These are phyloP conservation scores for Babyrousa celebensis DNA, from an alignment of 2,797 vertebrate species.

Conservation along the genomic window DNA sequence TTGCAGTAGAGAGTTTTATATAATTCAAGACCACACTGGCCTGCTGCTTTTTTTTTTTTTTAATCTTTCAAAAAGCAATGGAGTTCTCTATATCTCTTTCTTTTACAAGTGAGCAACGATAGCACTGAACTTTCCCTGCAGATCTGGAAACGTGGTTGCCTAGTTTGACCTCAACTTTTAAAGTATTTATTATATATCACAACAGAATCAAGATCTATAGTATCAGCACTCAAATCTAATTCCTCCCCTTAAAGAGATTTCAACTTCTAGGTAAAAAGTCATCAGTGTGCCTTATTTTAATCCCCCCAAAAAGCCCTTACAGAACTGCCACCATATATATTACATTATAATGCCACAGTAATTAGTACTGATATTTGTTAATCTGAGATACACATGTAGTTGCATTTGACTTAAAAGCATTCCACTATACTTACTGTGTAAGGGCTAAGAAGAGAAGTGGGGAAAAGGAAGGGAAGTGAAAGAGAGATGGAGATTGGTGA, in stretches of 20 bases:
- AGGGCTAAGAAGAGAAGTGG: neutral
- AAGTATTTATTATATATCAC: conserved; percentile 60
- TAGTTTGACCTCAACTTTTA: conserved; percentile 23
- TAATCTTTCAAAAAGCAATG: conserved; percentile 41
- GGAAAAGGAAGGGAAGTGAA: neutral
- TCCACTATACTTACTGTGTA: neutral
- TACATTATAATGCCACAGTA: neutral
- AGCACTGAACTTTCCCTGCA: conserved; percentile 32
- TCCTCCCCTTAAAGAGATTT: neutral
- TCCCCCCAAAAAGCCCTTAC: conserved; percentile 17
- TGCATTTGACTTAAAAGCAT: conserved; percentile 30
- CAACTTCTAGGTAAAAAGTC: conserved; percentile 5
- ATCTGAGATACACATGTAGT: neutral
- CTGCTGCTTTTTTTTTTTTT: neutral
- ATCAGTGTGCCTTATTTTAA: conserved; percentile 32
- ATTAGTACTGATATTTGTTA: neutral
- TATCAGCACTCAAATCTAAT: neutral
- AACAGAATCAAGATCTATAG: conserved; percentile 29
- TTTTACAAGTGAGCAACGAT: neutral
- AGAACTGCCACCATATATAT: neutral
- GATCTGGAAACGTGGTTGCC: conserved; percentile 44
- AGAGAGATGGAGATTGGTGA: neutral
- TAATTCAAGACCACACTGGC: neutral
- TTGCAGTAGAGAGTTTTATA: neutral
- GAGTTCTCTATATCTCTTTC: neutral